A percentile compares a stretch with the other conserved stretches of the same genome.
Conservation (phyloP, 2,797 vertebrate genomes). For the Hemitrygon akajei region DNA sequence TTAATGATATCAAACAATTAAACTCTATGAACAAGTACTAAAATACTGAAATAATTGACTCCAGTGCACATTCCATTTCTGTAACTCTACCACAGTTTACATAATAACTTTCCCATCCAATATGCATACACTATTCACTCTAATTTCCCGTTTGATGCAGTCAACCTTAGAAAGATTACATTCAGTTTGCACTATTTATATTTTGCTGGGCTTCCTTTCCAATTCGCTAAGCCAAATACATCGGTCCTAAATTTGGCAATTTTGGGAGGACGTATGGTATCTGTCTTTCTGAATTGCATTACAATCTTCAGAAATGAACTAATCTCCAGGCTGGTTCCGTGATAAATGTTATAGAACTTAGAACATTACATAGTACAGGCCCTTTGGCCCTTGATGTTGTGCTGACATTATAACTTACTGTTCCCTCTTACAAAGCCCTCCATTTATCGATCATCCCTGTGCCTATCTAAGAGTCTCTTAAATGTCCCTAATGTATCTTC, state of each 20-base stretch:
- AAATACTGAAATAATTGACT: conserved; percentile 8
- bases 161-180: not conserved
- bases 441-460: no score
- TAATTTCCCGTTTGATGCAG: not conserved
- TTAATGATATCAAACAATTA: not conserved
- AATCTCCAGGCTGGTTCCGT: not conserved
- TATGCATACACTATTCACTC: not conserved
- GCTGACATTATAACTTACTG: no score
- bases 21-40: not conserved
- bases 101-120: not conserved
- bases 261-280: no score
- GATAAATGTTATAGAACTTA: not conserved
- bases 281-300: not conserved
- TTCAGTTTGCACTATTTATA: not conserved
- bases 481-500: no score
- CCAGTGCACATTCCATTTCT: not conserved
- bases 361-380: no score
- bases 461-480: no score
- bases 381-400: no score
- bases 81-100: not conserved
- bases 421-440: no score
- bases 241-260: not conserved
- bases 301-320: not conserved
- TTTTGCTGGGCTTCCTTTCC: not conserved
- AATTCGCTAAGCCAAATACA: not conserved